Evolutionary conservation across 2,888 invertebrate genomes (phyloP).

Genomic region (Campoletis raptor): DNA sequence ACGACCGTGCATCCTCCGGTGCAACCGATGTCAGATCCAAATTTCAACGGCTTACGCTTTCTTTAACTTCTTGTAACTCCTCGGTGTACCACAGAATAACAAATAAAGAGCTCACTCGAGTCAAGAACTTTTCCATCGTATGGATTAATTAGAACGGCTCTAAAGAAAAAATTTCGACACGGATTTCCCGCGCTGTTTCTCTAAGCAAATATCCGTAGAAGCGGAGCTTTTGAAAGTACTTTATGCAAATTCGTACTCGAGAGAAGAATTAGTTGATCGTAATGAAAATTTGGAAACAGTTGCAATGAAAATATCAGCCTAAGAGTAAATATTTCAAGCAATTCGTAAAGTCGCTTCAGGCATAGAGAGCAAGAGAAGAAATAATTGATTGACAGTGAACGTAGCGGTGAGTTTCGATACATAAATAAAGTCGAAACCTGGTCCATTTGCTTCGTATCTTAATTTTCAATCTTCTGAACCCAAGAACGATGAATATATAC

Average conservation of each 20-base stretch:
- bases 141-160: neutral
- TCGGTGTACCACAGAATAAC: constrained; percentile 9
- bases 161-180: neutral
- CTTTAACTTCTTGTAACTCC: constrained; percentile 19
- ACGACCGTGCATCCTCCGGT: constrained; percentile 6
- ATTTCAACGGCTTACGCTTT: constrained; percentile 54
- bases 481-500: neutral
- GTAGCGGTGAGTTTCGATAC: neutral
- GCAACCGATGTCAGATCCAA: constrained; percentile 32
- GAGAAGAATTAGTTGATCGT: neutral
- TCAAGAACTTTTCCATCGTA: neutral
- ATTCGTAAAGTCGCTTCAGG: neutral
- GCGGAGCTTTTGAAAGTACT: neutral
- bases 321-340: neutral
- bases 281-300: neutral
- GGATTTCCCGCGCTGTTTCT: constrained; percentile 7
- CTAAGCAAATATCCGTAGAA: neutral
- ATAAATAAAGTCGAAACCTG: neutral
- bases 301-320: neutral
- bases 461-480: neutral
- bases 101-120: neutral
- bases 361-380: neutral
- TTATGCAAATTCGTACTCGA: neutral
- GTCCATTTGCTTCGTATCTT: neutral
- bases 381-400: neutral